Conservation (phyloP, 2,888 invertebrate genomes). For the Ashinkailepas kermadecensis region DNA sequence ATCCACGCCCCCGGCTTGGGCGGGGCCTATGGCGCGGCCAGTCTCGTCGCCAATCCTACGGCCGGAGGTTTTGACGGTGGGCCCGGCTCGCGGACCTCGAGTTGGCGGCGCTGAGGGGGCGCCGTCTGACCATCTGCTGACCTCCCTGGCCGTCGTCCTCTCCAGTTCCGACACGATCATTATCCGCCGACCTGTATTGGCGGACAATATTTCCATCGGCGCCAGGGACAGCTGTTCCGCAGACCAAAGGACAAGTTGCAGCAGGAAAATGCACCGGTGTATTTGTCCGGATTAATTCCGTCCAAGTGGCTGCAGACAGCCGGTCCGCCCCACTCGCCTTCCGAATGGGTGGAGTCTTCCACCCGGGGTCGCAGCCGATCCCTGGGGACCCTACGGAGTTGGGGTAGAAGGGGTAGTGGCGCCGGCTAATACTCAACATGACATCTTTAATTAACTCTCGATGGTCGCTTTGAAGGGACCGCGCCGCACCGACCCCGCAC, state of each 20-base stretch:
- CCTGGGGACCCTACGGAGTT: too few species aligned
- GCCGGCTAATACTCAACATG: background rate
- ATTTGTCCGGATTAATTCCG: background rate
- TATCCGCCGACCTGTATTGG: background rate
- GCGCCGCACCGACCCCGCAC: background rate
- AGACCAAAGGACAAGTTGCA: background rate
- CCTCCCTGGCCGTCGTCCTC: too few species aligned
- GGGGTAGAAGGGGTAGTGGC: background rate
- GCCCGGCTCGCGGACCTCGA: too few species aligned
- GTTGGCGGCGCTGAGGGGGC: too few species aligned
- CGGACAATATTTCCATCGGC: background rate
- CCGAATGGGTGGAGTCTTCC: too few species aligned
- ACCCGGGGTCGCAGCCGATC: too few species aligned
- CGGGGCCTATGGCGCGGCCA: too few species aligned
- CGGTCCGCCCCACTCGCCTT: too few species aligned
- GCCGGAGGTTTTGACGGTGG: too few species aligned
- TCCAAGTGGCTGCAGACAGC: background rate
- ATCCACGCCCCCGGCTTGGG: too few species aligned
- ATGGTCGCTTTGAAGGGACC: background rate
- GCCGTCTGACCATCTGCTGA: background rate
- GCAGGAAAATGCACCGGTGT: background rate
- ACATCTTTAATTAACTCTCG: slow-evolving; percentile 15
- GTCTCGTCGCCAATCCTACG: too few species aligned
- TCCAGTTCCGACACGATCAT: background rate
- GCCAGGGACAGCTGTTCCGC: background rate